Evolutionary conservation across 1,140 invertebrate species (phyloP).

Genomic region (Mya arenaria): DNA sequence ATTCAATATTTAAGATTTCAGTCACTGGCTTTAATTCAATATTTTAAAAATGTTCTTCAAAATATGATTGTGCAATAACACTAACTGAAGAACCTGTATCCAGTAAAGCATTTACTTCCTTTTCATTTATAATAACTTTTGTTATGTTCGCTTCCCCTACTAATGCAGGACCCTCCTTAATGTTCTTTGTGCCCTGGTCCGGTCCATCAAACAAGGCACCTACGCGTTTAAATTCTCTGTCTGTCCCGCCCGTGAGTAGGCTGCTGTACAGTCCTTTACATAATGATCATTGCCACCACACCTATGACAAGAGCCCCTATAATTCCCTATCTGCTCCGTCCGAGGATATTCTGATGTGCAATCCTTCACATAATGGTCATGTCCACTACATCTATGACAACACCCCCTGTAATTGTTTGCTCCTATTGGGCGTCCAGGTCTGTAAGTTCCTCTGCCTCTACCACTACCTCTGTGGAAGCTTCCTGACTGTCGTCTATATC

Average conservation of each 20-base stretch:
- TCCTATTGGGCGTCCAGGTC: background rate
- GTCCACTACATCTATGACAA: background rate
- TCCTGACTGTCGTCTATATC: too few relatives aligned
- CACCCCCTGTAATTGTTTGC: background rate
- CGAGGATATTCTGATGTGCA: too few relatives aligned
- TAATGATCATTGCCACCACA: background rate
- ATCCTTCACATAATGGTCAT: background rate
- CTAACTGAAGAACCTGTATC: slow-evolving; percentile 35
- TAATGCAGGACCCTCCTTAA: background rate
- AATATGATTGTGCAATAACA: slow-evolving; percentile 8
- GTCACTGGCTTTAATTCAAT: background rate
- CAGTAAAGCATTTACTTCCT: background rate
- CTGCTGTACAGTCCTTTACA: background rate
- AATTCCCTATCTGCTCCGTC: too few relatives aligned
- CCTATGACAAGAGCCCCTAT: background rate
- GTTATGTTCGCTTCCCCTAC: background rate
- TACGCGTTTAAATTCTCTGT: background rate
- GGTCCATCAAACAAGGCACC: background rate
- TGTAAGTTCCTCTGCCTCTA: background rate
- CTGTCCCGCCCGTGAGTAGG: background rate
- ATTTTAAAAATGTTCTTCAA: background rate
- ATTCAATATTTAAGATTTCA: background rate
- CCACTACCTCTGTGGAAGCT: background rate
- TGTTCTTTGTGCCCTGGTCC: background rate
- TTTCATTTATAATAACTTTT: background rate